Percentiles rank a stretch among this genome's conserved stretches.
These are phyloP conservation scores for Elachura formosa DNA, from an alignment of 2,113 vertebrate genomes.

Conservation along the genomic window DNA sequence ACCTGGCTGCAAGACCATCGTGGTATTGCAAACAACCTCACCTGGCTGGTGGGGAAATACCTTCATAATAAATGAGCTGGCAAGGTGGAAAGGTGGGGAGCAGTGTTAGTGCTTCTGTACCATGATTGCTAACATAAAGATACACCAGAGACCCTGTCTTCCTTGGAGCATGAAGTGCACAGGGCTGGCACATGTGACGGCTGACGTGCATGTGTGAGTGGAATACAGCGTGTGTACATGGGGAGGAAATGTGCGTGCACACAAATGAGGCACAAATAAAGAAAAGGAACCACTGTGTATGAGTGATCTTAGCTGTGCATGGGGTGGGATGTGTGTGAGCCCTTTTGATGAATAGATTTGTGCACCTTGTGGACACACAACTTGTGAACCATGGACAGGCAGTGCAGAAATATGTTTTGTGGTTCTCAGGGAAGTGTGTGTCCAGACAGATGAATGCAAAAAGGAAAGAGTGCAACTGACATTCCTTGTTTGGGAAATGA, in stretches of 20 bases:
- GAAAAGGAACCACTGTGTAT: neutral
- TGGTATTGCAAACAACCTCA: neutral
- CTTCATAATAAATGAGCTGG: neutral
- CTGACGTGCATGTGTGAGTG: neutral
- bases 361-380: accelerated
- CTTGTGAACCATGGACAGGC: neutral
- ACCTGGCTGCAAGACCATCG: neutral
- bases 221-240: neutral
- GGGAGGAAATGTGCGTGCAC: neutral
- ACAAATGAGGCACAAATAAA: neutral
- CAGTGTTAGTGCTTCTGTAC: neutral
- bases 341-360: neutral
- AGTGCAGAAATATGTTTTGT: accelerated
- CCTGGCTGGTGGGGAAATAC: neutral
- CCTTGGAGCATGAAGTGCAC: neutral
- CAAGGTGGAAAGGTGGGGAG: neutral
- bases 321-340: neutral
- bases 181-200: neutral
- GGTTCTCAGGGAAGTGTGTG: neutral
- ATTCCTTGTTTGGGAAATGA: neutral
- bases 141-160: neutral
- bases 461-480: neutral
- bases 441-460: neutral
- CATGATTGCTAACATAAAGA: neutral
- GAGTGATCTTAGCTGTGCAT: neutral